Conservation (phyloP, 2,888 invertebrate species). For the Agonum fuliginosum region DNA sequence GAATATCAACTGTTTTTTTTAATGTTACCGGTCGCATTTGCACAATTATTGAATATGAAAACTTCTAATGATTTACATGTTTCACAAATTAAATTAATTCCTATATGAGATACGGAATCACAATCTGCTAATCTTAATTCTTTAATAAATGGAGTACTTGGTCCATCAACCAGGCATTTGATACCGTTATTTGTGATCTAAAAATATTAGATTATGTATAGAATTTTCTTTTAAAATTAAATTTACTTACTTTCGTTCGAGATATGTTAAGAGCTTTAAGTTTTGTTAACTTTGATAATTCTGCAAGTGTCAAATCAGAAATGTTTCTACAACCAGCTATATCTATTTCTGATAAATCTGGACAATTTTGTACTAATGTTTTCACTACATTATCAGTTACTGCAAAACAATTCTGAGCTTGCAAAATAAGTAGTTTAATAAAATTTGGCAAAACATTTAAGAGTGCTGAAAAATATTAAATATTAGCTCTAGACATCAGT, state of each 20-base stretch:
- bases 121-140: constrained; percentile 69
- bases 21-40: constrained; percentile 61
- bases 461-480: constrained; percentile 66
- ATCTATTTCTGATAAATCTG: constrained; percentile 73
- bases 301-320: constrained; percentile 67
- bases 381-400: constrained; percentile 76
- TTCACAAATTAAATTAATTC: constrained; percentile 66
- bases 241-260: constrained; percentile 68
- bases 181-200: constrained; percentile 69
- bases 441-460: constrained; percentile 66
- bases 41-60: constrained; percentile 66
- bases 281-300: constrained; percentile 66
- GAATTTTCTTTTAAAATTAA: constrained; percentile 8
- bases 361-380: constrained; percentile 73
- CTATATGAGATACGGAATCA: constrained; percentile 65
- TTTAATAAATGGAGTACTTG: constrained; percentile 66
- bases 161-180: constrained; percentile 65
- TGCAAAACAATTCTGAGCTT: constrained; percentile 67
- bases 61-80: constrained; percentile 68
- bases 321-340: constrained; percentile 71
- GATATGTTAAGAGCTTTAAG: constrained; percentile 69
- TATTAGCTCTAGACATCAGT: too few relatives aligned
- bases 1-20: neutral
- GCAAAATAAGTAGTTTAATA: constrained; percentile 65
- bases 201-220: constrained; percentile 53